These are phyloP conservation scores for Tribolium castaneum DNA, from an alignment of 1,140 invertebrate species.

Conservation along the genomic window DNA sequence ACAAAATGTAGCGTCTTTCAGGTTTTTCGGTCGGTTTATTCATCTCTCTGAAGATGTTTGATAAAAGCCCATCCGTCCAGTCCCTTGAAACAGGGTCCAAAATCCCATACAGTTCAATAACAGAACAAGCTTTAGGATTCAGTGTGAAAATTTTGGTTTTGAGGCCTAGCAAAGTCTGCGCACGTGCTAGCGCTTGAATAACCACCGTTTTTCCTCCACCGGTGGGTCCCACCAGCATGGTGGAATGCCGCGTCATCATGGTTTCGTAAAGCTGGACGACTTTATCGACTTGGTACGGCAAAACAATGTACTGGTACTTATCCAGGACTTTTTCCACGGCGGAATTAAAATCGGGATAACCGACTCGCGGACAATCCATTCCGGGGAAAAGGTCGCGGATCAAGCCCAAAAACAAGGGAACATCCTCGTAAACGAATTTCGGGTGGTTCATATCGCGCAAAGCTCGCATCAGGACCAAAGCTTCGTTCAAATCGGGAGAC, in stretches of 20 bases:
- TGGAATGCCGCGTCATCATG: constrained; percentile 92
- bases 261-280: constrained; percentile 91
- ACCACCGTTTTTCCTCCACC: constrained; percentile 91
- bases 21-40: constrained; percentile 78
- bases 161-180: constrained; percentile 80
- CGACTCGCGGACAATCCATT: constrained; percentile 84
- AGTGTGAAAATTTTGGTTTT: constrained; percentile 82
- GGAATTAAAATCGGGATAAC: constrained; percentile 86
- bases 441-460: constrained; percentile 92
- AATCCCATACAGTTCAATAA: constrained; percentile 91
- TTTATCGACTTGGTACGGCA: constrained; percentile 78
- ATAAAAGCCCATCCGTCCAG: constrained; percentile 92
- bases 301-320: constrained; percentile 76
- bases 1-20: constrained; percentile 85
- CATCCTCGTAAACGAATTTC: constrained; percentile 92
- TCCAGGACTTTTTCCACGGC: constrained; percentile 77
- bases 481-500: constrained; percentile 81
- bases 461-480: constrained; percentile 88
- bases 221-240: constrained; percentile 92
- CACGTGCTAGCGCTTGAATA: constrained; percentile 81
- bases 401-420: constrained; percentile 87
- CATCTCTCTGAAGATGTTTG: constrained; percentile 90
- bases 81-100: constrained; percentile 86
- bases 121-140: constrained; percentile 89
- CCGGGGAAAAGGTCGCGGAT: constrained; percentile 91